phyloP scores from a whole-genome alignment of 92 coral and sea anemone species.

The Actinernus sp. region DNA sequence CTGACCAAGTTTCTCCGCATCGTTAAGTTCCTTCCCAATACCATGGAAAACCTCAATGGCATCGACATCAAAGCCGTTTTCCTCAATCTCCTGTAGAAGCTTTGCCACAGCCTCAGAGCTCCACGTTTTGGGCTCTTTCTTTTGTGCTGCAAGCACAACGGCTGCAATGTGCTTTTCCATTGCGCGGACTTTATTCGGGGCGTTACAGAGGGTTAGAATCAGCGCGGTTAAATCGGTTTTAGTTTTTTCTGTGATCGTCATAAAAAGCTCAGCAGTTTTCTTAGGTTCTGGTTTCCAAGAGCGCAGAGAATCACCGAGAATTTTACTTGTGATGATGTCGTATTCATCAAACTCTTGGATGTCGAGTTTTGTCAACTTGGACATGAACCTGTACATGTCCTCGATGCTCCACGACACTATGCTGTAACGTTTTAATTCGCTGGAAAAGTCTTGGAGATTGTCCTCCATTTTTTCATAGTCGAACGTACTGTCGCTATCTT shows the following conservation, averaged over 20 bases:
- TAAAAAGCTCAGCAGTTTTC: slow-evolving; percentile 50
- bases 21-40: slow-evolving; percentile 77
- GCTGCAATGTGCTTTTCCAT: slow-evolving; percentile 78
- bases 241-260: slow-evolving; percentile 72
- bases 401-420: slow-evolving; percentile 66
- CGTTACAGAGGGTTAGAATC: slow-evolving; percentile 79
- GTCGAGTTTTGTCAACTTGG: slow-evolving; percentile 55
- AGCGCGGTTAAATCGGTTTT: slow-evolving; percentile 67
- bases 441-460: slow-evolving; percentile 51
- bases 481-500: slow-evolving; percentile 22
- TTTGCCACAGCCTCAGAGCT: slow-evolving; percentile 74
- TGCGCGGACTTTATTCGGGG: slow-evolving; percentile 63
- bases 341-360: slow-evolving; percentile 80
- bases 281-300: slow-evolving; percentile 70
- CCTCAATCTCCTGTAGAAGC: slow-evolving; percentile 79
- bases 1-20: slow-evolving; percentile 78
- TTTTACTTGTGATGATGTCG: slow-evolving; percentile 65
- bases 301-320: slow-evolving; percentile 70
- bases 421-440: slow-evolving; percentile 37
- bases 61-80: slow-evolving; percentile 86
- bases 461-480: slow-evolving; percentile 34
- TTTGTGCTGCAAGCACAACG: slow-evolving; percentile 66
- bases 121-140: slow-evolving; percentile 73
- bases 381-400: slow-evolving; percentile 62
- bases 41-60: slow-evolving; percentile 84